Base-by-base conservation (phyloP, 2,888 invertebrate genomes). In the Leptopilina syphax region DNA sequence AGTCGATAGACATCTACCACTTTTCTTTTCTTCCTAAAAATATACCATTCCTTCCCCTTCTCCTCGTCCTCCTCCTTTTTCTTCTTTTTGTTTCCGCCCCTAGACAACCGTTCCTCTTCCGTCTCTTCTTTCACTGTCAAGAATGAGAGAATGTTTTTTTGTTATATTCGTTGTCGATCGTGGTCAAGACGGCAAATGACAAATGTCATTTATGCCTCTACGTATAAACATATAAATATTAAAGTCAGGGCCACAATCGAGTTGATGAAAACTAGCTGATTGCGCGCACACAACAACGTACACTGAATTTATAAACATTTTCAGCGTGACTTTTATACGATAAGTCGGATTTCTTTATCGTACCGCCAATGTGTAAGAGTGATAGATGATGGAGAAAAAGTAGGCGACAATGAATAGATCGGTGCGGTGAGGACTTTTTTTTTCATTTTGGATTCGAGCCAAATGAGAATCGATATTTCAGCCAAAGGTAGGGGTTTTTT, bases 131-230 rank as follows among this genome's bases (percentile, higher is more conserved):
- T 18, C 76, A 77, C 81, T 79, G 82, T 80, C 78, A 65, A 81
- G 77, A 80, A 80, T 47, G 77, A 79, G 67, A 77, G 27, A 24
- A 27, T 34, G 0, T 1, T 34, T 77, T 60, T 77, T 47, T 47
- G 47, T 47, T 7, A 47, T 47, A 9, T 47, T 47, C 7, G 3
- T 44, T 8, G 77, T 81, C 81, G 88, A 73, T 79, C 81, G 78
- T 78, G 83, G 81, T 68, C 82, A 80, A 81, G 80, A 77, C 79
- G 78, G 44, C 79, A 81, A 84, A 83, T 85, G 84, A 82, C 77
- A 77, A 44, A 79, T 73, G 77, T 82, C 79, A 80, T 34, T 34
- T 34, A 34, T 34, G 34, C 34, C 34, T 34, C 3, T 3, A 34
- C 4, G 34, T 34, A 4, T 3, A 4, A 34, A 34, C 4, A 34